Evolutionary conservation across 2,113 vertebrate species (phyloP).

Genomic region (Burhinus bistriatus): DNA sequence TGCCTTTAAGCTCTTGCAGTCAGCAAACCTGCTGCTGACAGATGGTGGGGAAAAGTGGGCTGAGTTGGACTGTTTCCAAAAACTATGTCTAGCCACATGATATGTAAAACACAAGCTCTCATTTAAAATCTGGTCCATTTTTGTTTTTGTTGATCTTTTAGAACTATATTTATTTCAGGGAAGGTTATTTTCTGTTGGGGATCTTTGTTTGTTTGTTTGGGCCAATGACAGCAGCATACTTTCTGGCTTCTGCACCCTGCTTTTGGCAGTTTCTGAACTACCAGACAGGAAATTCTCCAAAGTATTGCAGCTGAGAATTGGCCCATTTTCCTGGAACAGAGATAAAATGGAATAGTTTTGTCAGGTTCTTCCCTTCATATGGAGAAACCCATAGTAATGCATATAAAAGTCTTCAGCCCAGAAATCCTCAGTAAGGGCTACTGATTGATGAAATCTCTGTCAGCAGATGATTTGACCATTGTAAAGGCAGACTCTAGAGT

Average conservation of each 20-base stretch:
- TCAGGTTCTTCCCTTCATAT: conserved; percentile 55
- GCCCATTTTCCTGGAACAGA: conserved; percentile 72
- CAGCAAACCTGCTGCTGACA: conserved; percentile 72
- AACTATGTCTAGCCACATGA: conserved; percentile 63
- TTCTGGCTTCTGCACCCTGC: conserved; percentile 47
- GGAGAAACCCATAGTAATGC: not conserved
- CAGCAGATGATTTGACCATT: not conserved
- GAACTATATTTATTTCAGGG: conserved; percentile 24
- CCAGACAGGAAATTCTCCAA: conserved; percentile 74
- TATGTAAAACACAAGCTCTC: conserved; percentile 46
- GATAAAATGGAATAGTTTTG: conserved; percentile 63
- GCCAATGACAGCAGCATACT: conserved; percentile 58
- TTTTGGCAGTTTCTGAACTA: conserved; percentile 74
- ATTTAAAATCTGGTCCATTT: conserved; percentile 48
- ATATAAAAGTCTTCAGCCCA: not conserved
- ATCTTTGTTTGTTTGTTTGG: conserved; percentile 61
- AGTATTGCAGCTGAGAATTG: conserved; percentile 71
- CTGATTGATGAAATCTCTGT: not conserved
- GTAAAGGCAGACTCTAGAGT: not conserved
- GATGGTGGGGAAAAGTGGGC: conserved; percentile 69
- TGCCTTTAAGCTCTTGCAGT: conserved; percentile 63
- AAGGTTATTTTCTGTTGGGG: conserved; percentile 21
- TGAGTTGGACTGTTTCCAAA: conserved; percentile 71
- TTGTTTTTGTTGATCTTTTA: conserved; percentile 49
- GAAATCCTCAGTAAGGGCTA: not conserved